A percentile compares a stretch with the other conserved stretches of the same genome.
phyloP scores from a whole-genome alignment of 2,888 invertebrate genomes.

The Diplolepis rosae region DNA sequence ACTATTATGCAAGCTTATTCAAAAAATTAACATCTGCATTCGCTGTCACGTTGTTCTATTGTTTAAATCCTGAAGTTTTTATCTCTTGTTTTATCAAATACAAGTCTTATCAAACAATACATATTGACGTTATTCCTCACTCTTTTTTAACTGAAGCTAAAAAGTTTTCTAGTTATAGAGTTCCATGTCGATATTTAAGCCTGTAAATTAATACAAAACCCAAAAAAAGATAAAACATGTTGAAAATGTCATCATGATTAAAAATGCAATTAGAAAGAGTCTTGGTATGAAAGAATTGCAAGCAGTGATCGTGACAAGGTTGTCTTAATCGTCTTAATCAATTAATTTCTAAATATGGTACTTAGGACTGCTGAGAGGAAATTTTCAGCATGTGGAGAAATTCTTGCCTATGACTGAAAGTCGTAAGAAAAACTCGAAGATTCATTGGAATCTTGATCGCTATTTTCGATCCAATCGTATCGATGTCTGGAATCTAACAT shows the following conservation, averaged over 20 bases:
- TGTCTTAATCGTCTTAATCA: conserved; percentile 27
- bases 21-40: no score
- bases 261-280: background rate
- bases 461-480: conserved; percentile 24
- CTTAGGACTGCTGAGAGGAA: background rate
- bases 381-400: conserved; percentile 21
- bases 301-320: conserved; percentile 3
- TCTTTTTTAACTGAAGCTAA: no score
- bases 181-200: background rate
- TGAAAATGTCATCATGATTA: background rate
- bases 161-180: no score
- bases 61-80: no score
- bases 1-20: no score
- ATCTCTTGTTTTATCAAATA: no score
- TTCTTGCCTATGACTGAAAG: conserved; percentile 21
- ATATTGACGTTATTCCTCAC: no score
- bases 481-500: conserved; percentile 12
- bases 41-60: no score
- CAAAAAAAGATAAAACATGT: background rate
- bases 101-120: no score
- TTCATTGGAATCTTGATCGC: conserved; percentile 19
- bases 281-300: background rate
- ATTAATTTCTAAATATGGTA: conserved; percentile 8
- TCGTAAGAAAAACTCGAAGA: conserved; percentile 15
- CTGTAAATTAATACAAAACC: no score